These are phyloP conservation scores for Cryptus viduatorius DNA, from an alignment of 2,888 invertebrate genomes.

Conservation along the genomic window DNA sequence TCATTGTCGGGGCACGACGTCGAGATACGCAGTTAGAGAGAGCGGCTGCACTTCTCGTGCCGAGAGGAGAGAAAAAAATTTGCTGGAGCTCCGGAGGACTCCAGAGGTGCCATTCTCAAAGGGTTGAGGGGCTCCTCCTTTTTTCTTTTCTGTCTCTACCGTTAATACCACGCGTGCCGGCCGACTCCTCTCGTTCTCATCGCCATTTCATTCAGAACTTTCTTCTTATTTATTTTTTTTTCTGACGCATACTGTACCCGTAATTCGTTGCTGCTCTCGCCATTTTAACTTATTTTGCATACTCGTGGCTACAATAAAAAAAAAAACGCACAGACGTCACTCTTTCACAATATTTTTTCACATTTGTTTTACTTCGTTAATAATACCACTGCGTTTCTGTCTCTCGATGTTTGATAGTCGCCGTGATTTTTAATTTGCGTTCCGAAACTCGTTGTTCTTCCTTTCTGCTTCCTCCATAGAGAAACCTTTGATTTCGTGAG, in stretches of 20 bases:
- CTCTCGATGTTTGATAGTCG: not conserved
- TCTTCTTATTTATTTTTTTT: slow-evolving; percentile 22
- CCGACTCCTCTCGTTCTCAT: slow-evolving; percentile 36
- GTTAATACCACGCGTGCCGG: slow-evolving; percentile 25
- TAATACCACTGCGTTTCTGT: not conserved
- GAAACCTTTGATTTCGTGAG: too few relatives aligned
- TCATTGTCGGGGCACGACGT: slow-evolving; percentile 59
- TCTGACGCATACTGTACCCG: slow-evolving; percentile 11
- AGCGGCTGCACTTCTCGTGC: not conserved
- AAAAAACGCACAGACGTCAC: not conserved
- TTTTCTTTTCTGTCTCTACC: slow-evolving; percentile 29
- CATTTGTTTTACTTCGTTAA: slow-evolving; percentile 1
- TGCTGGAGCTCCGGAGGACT: slow-evolving; percentile 7
- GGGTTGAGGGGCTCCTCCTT: slow-evolving; percentile 32
- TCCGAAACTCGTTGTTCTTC: not conserved
- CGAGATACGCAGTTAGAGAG: slow-evolving; percentile 2
- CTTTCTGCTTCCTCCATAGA: too few relatives aligned
- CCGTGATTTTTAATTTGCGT: not conserved
- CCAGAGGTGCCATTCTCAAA: slow-evolving; percentile 61
- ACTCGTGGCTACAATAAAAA: not conserved
- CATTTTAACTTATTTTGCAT: slow-evolving; percentile 56
- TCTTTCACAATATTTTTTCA: not conserved
- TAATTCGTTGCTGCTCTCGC: slow-evolving; percentile 51
- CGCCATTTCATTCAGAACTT: slow-evolving; percentile 40
- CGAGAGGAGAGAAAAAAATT: slow-evolving; percentile 1